A percentile compares a stretch with the other conserved stretches of the same genome.
Evolutionary conservation across 2,797 vertebrate genomes (phyloP).

Genomic region (Scarus forsteni): DNA sequence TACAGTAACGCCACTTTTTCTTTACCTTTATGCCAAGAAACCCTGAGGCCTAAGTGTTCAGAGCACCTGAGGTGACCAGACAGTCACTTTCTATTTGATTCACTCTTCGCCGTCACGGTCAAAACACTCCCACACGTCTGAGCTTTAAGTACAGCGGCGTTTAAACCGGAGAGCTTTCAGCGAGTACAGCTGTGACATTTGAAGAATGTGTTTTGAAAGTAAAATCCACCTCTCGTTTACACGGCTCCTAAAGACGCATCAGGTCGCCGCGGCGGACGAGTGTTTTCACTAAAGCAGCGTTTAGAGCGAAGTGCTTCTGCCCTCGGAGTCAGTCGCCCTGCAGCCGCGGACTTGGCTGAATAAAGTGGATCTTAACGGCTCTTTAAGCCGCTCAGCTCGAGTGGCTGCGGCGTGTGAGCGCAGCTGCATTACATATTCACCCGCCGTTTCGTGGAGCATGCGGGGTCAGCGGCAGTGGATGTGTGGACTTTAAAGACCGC

Average conservation of each 20-base stretch:
- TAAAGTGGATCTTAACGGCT: conserved; percentile 21
- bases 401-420: conserved; percentile 4
- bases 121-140: not conserved
- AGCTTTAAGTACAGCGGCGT: not conserved
- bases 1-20: too few species aligned
- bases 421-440: conserved; percentile 9
- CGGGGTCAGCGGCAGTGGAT: not conserved
- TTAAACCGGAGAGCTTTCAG: not conserved
- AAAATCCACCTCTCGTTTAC: not conserved
- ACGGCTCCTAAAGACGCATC: not conserved
- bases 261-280: not conserved
- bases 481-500: not conserved
- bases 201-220: not conserved
- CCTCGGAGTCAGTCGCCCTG: conserved; percentile 11
- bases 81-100: not conserved
- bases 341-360: not conserved
- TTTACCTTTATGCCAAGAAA: too few species aligned
- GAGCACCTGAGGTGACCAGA: not conserved
- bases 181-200: not conserved
- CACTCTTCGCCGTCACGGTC: not conserved
- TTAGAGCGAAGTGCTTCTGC: not conserved
- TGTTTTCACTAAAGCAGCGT: conserved; percentile 9
- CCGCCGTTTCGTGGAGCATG: not conserved
- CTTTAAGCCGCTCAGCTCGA: conserved; percentile 11
- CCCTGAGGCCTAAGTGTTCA: not conserved